A percentile compares a stretch with the other conserved stretches of the same genome.
phyloP scores from a whole-genome alignment of 2,113 vertebrate species.

The Paralichthys olivaceus region DNA sequence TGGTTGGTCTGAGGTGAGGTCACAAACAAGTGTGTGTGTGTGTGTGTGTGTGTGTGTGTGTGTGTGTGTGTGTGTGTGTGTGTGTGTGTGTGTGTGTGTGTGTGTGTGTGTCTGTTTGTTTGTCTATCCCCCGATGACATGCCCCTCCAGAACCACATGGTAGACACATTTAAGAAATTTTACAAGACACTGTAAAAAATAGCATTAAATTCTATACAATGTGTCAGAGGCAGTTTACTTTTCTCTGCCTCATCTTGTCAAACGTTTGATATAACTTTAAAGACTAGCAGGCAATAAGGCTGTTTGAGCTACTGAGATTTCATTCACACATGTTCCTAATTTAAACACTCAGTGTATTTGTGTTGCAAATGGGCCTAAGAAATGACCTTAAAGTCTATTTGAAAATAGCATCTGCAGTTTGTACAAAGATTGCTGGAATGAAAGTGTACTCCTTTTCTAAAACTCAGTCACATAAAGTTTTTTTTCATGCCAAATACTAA shows the following conservation, averaged over 20 bases:
- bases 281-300: background rate
- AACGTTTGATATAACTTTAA: constrained; percentile 24
- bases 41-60: constrained; percentile 36
- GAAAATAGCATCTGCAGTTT: constrained; percentile 26
- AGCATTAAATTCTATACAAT: constrained; percentile 48
- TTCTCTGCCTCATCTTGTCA: constrained; percentile 9
- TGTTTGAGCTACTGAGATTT: constrained; percentile 8
- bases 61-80: constrained; percentile 36
- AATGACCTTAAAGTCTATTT: background rate
- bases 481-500: constrained; percentile 12
- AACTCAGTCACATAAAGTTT: background rate
- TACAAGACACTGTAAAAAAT: constrained; percentile 52
- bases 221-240: constrained; percentile 28
- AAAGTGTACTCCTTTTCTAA: constrained; percentile 1
- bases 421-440: constrained; percentile 21
- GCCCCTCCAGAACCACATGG: constrained; percentile 62
- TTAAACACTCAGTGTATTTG: background rate
- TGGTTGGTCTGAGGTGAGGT: constrained; percentile 67
- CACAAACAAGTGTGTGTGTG: constrained; percentile 68
- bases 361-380: constrained; percentile 18
- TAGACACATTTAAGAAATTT: constrained; percentile 70
- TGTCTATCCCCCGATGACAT: constrained; percentile 28
- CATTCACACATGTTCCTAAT: constrained; percentile 13
- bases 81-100: constrained; percentile 26
- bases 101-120: constrained; percentile 11